Evolutionary conservation across 2,797 vertebrate genomes (phyloP).

Genomic region (Luscinia megarhynchos): DNA sequence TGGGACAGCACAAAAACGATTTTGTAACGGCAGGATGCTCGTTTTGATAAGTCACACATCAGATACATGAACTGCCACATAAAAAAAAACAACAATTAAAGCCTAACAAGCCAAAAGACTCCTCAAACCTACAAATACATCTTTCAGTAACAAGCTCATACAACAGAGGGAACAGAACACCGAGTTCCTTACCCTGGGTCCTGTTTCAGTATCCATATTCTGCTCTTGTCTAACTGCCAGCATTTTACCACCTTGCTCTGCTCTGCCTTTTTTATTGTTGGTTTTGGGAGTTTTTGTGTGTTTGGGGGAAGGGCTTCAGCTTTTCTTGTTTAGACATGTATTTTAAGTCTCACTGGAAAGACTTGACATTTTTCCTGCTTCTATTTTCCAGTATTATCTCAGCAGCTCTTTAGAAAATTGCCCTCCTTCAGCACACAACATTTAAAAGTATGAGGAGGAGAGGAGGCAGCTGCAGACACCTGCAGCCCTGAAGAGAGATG

Average conservation of each 20-base stretch:
- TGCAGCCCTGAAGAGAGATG: background rate
- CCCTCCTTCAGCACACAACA: background rate
- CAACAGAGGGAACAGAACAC: background rate
- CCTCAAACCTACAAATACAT: background rate
- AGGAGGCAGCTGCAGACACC: background rate
- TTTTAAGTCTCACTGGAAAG: background rate
- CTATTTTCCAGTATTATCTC: background rate
- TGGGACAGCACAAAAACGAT: rapidly evolving
- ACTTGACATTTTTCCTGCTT: background rate
- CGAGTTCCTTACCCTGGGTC: background rate
- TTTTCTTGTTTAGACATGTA: background rate
- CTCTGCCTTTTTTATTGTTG: background rate
- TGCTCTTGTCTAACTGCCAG: background rate
- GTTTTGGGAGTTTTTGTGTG: background rate
- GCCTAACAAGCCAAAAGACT: background rate
- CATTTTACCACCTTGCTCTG: background rate
- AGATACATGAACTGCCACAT: rapidly evolving
- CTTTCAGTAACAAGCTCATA: background rate
- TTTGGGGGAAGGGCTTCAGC: background rate
- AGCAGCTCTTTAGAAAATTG: background rate
- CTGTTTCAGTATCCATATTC: background rate
- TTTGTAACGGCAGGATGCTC: background rate
- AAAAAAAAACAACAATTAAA: background rate
- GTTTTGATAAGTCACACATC: background rate
- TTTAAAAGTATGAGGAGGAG: background rate